These are phyloP conservation scores for Euzophera pinguis DNA, from an alignment of 2,888 invertebrate genomes.

Conservation along the genomic window DNA sequence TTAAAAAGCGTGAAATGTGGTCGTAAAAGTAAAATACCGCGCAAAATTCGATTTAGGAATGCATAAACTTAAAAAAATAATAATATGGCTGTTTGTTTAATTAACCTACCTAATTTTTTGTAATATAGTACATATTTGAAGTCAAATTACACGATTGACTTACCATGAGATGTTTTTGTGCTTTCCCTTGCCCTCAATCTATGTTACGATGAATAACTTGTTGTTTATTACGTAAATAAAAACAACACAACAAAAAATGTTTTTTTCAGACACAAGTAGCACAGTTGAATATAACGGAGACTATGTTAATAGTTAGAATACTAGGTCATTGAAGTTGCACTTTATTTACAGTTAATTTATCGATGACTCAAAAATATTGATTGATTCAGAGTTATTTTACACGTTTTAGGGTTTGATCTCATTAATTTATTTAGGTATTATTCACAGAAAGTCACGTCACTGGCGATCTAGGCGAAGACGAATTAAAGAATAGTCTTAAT, in stretches of 20 bases:
- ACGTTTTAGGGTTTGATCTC: neutral
- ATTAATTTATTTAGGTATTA: neutral
- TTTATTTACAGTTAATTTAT: slow-evolving; percentile 6
- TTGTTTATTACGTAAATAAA: slow-evolving; percentile 30
- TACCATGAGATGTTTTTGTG: slow-evolving; percentile 27
- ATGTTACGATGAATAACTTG: slow-evolving; percentile 10
- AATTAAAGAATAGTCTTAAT: neutral
- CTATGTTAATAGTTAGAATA: neutral
- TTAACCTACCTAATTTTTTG: neutral
- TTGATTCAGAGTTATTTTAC: slow-evolving; percentile 4
- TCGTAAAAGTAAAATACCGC: neutral
- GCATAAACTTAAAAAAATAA: neutral
- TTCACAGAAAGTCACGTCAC: neutral
- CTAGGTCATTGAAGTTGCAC: neutral
- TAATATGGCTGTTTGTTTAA: neutral
- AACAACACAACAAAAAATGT: neutral
- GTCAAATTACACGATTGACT: slow-evolving; percentile 23
- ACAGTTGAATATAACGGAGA: neutral
- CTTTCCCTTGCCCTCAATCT: slow-evolving; percentile 19
- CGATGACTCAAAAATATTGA: slow-evolving; percentile 9
- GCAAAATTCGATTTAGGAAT: neutral
- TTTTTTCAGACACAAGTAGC: neutral
- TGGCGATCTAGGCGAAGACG: neutral
- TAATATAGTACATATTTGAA: slow-evolving; percentile 11
- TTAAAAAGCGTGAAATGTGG: neutral